A percentile compares a stretch with the other conserved stretches of the same genome.
phyloP scores from a whole-genome alignment of 1,140 invertebrate species.

The Vanessa atalanta region DNA sequence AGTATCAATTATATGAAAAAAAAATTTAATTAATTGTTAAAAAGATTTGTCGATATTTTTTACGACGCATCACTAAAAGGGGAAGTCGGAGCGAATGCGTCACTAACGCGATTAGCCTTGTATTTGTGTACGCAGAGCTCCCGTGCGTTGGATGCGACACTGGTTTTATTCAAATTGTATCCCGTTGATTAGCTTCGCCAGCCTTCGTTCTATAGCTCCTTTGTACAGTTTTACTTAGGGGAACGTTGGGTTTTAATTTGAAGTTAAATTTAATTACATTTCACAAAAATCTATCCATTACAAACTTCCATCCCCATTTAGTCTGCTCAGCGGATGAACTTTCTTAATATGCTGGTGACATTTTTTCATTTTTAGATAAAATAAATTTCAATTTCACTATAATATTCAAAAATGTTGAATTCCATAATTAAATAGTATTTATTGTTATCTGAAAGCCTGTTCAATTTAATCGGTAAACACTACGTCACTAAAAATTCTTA shows the following conservation, averaged over 20 bases:
- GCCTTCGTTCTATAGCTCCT: background rate
- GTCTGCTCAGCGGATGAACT: no score
- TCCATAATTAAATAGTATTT: no score
- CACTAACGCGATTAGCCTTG: slow-evolving; percentile 55
- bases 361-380: no score
- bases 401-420: no score
- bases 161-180: slow-evolving; percentile 53
- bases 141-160: slow-evolving; percentile 29
- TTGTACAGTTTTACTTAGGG: background rate
- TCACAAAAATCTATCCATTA: no score
- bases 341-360: no score
- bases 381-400: no score
- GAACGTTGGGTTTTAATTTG: background rate
- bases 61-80: slow-evolving; percentile 26
- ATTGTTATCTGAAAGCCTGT: no score
- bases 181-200: slow-evolving; percentile 9
- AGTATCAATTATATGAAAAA: background rate
- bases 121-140: slow-evolving; percentile 48
- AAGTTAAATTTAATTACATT: no score
- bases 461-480: no score
- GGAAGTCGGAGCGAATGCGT: slow-evolving; percentile 30
- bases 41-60: slow-evolving; percentile 18
- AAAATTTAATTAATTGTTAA: background rate
- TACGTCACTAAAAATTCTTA: background rate
- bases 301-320: no score